These are phyloP conservation scores for Pteromalus puparum DNA, from an alignment of 1,140 invertebrate species.

Conservation along the genomic window DNA sequence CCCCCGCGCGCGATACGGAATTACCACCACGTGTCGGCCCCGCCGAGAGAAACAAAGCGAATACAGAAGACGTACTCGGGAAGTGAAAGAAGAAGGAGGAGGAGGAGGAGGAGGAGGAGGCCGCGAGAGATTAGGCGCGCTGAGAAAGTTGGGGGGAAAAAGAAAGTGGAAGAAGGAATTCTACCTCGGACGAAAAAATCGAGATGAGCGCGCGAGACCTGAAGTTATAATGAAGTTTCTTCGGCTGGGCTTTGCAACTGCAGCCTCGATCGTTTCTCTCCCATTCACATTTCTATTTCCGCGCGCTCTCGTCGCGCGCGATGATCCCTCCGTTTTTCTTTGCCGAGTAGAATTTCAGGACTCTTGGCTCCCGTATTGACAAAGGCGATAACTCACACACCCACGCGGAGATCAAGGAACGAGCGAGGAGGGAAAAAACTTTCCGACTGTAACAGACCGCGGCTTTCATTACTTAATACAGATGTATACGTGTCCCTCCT, in stretches of 20 bases:
- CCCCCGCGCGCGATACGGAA: slow-evolving; percentile 14
- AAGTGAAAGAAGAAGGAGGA: neutral
- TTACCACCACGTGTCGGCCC: slow-evolving; percentile 23
- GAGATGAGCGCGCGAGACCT: slow-evolving; percentile 32
- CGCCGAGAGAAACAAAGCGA: slow-evolving; percentile 21
- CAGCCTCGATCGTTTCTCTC: neutral
- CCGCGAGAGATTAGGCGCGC: slow-evolving; percentile 12
- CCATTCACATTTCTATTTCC: neutral
- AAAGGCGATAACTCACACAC: neutral
- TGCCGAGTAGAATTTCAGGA: neutral
- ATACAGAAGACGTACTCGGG: neutral
- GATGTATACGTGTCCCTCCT: neutral
- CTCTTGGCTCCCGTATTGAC: neutral
- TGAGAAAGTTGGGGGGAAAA: slow-evolving; percentile 8
- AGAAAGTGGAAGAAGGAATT: slow-evolving; percentile 9
- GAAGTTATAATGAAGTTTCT: slow-evolving; percentile 44
- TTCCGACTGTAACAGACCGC: neutral
- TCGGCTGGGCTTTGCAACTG: neutral
- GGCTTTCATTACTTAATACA: neutral
- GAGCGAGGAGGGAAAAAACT: no score
- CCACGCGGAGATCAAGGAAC: neutral
- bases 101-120: neutral
- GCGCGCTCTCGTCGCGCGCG: neutral
- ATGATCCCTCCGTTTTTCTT: neutral
- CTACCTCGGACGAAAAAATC: neutral